These are phyloP conservation scores for Leucophenga maculata DNA, from an alignment of 2,888 invertebrate genomes.

Conservation along the genomic window DNA sequence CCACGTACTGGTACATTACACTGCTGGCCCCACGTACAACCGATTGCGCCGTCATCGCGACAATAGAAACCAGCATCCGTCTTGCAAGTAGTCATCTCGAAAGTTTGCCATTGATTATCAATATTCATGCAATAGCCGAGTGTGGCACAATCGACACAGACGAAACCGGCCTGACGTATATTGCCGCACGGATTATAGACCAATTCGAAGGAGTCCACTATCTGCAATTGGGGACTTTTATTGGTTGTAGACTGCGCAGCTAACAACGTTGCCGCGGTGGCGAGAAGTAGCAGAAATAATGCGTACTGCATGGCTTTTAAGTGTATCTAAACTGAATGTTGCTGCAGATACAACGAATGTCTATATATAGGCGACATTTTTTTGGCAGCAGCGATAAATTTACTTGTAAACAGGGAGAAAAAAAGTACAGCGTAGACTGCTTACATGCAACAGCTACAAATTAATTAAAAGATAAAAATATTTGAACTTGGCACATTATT, in stretches of 20 bases:
- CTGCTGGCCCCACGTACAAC: constrained; percentile 53
- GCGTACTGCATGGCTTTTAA: constrained; percentile 2
- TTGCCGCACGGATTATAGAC: constrained; percentile 56
- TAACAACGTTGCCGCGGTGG: not conserved
- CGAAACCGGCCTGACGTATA: constrained; percentile 53
- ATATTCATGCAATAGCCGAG: constrained; percentile 54
- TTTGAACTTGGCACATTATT: not conserved
- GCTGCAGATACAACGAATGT: not conserved
- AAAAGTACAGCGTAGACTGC: constrained; percentile 15
- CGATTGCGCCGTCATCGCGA: constrained; percentile 51
- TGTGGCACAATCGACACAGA: constrained; percentile 56
- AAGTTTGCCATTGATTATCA: constrained; percentile 49
- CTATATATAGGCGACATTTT: not conserved
- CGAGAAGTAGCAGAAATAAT: constrained; percentile 28
- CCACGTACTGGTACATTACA: constrained; percentile 54
- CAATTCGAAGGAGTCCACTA: constrained; percentile 38
- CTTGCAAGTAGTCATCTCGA: constrained; percentile 48
- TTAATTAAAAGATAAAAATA: constrained; percentile 37
- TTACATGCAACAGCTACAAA: not conserved
- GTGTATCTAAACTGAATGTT: constrained; percentile 39
- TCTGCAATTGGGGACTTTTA: not conserved
- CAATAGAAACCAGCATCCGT: constrained; percentile 53
- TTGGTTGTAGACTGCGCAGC: not conserved
- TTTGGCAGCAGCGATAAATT: constrained; percentile 41
- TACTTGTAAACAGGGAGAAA: constrained; percentile 21